These are phyloP conservation scores for Acinonyx jubatus DNA, from an alignment of 2,113 vertebrate species.

Conservation along the genomic window DNA sequence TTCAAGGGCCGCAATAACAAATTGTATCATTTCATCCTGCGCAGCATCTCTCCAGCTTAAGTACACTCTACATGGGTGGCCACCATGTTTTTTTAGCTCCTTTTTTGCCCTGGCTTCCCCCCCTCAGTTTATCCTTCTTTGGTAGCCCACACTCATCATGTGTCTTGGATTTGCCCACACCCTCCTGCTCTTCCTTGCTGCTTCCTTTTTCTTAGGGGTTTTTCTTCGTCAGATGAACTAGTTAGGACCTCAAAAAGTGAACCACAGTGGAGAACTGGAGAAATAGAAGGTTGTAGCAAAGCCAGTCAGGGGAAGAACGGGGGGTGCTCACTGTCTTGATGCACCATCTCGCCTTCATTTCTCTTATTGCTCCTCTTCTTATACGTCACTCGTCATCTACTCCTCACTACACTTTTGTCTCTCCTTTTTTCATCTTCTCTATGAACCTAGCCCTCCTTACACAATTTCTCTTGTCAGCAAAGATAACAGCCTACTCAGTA, in stretches of 20 bases:
- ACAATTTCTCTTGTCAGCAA: neutral
- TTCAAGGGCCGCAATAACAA: neutral
- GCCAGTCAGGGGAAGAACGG: neutral
- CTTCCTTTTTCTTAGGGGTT: neutral
- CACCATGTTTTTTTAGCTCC: neutral
- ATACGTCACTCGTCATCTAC: neutral
- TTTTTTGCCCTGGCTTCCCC: neutral
- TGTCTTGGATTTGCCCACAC: neutral
- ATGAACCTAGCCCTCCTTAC: neutral
- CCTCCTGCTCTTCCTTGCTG: neutral
- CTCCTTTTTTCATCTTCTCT: neutral
- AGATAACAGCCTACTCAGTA: neutral
- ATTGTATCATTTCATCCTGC: neutral
- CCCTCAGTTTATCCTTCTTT: neutral
- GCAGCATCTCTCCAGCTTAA: neutral
- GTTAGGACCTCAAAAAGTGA: neutral
- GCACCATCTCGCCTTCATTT: neutral
- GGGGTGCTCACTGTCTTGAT: neutral
- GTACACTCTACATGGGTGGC: neutral
- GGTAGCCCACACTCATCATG: fast-evolving
- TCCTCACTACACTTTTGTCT: neutral
- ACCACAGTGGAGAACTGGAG: neutral
- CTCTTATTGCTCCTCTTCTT: neutral
- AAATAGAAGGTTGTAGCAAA: neutral
- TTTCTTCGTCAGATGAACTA: neutral